Evolutionary conservation across 2,113 vertebrate species (phyloP), one percentile per base, ranked within the genome.

Genomic region (Dissostichus mawsoni): DNA sequence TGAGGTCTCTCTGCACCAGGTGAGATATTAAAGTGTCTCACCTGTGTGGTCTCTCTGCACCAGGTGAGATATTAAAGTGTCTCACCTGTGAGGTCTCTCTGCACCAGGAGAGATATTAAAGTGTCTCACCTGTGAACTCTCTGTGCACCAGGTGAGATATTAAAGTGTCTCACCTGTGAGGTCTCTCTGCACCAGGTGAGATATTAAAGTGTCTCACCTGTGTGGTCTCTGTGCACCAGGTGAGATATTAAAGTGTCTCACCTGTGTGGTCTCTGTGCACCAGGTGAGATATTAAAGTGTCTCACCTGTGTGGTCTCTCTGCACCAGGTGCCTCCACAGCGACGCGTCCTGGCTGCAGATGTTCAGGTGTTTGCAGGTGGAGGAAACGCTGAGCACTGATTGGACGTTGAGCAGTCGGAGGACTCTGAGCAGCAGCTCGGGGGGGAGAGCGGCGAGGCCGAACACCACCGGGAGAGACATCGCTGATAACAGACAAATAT

Each of bases 271-370:
- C 29, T 29, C 29, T 29, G 3, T 29, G 29, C 29, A 3, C 29
- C 29, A 29, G 29, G 29, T 29, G 29, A 29, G 29, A 29, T 41
- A 41, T 41, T 8, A 41, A 41, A 41, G 36, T 5, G 33, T 0
- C 79, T 93, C 74, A 98, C 98, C 96, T 93, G 92, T 78, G 88
- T 98, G 98, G 86, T 99, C 98, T 1, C 97, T 89, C 67, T 93
- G 92, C 79, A 95, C 97, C 62, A 99, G 92, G 87, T 97, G 97
- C 83, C 96, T 96, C 98, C 98, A 99, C 0, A 99, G 94, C 0
- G 96, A 92, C 0, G 94, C 95, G 92, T 99, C 98, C 0, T 93
- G 93, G 0, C 96, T 93, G 29, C 95, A 89, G 2, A 64, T 48
- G 48, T 93, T 88, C 18, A 99, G 94, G 65, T 95, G 95, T 17